Evolutionary conservation across 2,113 vertebrate species (phyloP).

Genomic region (Phylloscopus trochiloides): DNA sequence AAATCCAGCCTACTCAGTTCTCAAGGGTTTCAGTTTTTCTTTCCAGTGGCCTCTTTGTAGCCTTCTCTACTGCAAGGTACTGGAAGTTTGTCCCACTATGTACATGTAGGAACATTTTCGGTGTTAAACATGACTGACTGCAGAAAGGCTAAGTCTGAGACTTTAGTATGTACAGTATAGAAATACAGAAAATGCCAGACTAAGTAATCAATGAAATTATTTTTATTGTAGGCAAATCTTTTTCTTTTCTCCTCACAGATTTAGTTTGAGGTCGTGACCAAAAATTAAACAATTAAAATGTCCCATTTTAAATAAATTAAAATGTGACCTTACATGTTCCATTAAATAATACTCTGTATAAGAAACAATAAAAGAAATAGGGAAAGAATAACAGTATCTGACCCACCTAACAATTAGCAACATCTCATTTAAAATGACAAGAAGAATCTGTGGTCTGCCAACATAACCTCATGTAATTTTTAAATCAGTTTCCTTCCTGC

Average conservation of each 20-base stretch:
- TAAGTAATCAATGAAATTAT: background rate
- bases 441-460: background rate
- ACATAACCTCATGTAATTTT: slow-evolving; percentile 41
- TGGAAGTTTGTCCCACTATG: background rate
- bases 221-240: background rate
- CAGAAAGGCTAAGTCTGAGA: background rate
- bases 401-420: background rate
- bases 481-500: slow-evolving; percentile 25
- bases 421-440: background rate
- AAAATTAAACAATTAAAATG: background rate
- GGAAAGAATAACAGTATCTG: background rate
- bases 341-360: background rate
- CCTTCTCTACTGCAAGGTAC: background rate
- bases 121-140: background rate
- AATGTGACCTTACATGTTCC: background rate
- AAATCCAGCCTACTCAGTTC: background rate
- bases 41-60: background rate
- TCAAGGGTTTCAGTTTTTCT: background rate
- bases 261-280: background rate
- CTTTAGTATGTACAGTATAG: background rate
- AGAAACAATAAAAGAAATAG: background rate
- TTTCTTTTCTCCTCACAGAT: background rate
- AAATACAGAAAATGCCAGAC: background rate
- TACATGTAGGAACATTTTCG: background rate
- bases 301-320: background rate